Evolutionary conservation across 2,797 vertebrate genomes (phyloP), one percentile per base, ranked within the genome.

Genomic region (Takifugu rubripes): DNA sequence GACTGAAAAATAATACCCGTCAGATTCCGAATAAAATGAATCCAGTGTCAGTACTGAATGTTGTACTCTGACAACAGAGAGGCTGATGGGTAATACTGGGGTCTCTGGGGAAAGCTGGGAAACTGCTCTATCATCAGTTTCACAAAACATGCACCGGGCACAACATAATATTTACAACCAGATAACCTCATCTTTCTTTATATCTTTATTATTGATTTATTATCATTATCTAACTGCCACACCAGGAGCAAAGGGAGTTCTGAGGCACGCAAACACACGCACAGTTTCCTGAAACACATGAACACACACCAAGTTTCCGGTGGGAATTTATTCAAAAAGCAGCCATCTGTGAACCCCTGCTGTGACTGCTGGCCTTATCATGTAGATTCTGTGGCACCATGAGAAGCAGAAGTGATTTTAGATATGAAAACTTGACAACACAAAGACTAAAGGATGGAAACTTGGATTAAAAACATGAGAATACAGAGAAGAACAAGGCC

Each of bases 81-180:
- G 21, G 15, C 56, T 40, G 12, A 54, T 10, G 6, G 47, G 56
- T 1, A 3, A 26, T 43, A 40, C 44, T 8, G 1, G 24, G 49
- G 56, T 59, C 72, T 74, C 45, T 42, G 47, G 79, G 68, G 75
- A 79, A 61, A 52, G 60, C 67, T 73, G 78, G 65, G 70, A 88
- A 86, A 82, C 27, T 54, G 54, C 56, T 21, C 51, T 44, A 45
- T 84, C 73, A 74, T 70, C 57, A 74, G 59, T 82, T 84, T 82
- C 52, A 66, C 51, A 77, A 56, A 79, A 81, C 79, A 75, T 52
- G 7, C 77, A 68, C 63, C 2, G 29, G 44, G 61, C 40, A 78
- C 64, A 72, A 70, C 72, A 79, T 72, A 82, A 85, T 87, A 83
- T 87, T 87, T 52, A 80, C 82, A 83, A 81, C 66, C 74, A 68